These are phyloP conservation scores for Heliconius ethilla DNA, from an alignment of 2,888 invertebrate species.

Conservation along the genomic window DNA sequence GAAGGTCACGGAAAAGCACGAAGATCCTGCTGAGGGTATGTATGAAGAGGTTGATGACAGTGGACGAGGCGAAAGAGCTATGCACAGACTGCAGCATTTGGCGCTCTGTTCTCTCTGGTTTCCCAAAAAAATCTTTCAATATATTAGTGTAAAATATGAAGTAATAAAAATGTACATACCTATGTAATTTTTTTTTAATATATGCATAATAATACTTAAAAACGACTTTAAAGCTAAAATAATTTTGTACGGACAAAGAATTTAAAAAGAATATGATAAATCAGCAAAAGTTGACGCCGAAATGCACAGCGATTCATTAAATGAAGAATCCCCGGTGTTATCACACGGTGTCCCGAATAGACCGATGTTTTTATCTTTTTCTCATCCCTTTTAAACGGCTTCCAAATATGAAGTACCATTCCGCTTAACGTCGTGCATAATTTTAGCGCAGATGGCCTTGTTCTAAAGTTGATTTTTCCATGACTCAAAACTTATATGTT, in stretches of 20 bases:
- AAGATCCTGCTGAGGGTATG: not conserved
- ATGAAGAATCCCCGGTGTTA: conserved; percentile 28
- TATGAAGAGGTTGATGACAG: not conserved
- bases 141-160: too few species aligned
- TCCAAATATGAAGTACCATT: conserved; percentile 14
- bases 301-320: conserved; percentile 22
- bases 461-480: not conserved
- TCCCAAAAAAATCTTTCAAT: too few species aligned
- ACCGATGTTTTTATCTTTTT: conserved; percentile 28
- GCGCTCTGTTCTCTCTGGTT: too few species aligned
- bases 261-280: conserved; percentile 5
- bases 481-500: not conserved
- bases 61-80: not conserved
- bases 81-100: too few species aligned
- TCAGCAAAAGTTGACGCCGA: conserved; percentile 21
- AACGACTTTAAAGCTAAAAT: not conserved
- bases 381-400: conserved; percentile 25
- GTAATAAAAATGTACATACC: not conserved
- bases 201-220: not conserved
- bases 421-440: conserved; percentile 11
- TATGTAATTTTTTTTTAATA: not conserved
- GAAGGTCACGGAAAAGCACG: too few species aligned
- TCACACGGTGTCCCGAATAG: conserved; percentile 27
- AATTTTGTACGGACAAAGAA: conserved; percentile 2
- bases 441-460: not conserved